A percentile compares a stretch with the other conserved stretches of the same genome.
These are phyloP conservation scores for Danaus chrysippus DNA, from an alignment of 2,888 invertebrate genomes.

Conservation along the genomic window DNA sequence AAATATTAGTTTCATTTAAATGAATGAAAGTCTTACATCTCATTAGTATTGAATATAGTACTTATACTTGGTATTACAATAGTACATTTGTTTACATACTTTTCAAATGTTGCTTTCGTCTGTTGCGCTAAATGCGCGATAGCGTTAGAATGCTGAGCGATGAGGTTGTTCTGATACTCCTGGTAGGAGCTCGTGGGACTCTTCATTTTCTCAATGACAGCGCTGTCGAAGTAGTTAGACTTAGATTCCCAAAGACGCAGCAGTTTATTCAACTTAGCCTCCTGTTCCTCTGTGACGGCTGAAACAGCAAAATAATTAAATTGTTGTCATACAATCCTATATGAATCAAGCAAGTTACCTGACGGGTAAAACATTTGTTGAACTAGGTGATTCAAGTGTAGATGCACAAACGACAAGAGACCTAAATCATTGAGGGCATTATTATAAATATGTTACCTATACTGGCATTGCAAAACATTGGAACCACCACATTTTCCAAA, in stretches of 20 bases:
- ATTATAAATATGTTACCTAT: conserved; percentile 82
- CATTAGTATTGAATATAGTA: too few relatives aligned
- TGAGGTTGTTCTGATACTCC: conserved; percentile 91
- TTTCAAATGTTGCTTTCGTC: conserved; percentile 91
- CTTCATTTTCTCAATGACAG: conserved; percentile 91
- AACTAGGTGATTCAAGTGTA: conserved; percentile 63
- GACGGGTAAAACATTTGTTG: conserved; percentile 67
- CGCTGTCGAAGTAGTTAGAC: conserved; percentile 90
- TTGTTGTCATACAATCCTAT: conserved; percentile 57
- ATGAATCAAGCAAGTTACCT: conserved; percentile 71
- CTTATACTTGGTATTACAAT: too few relatives aligned
- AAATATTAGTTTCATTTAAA: too few relatives aligned
- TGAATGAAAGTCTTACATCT: too few relatives aligned
- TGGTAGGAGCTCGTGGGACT: conserved; percentile 93
- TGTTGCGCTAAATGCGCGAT: conserved; percentile 87
- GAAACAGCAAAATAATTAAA: conserved; percentile 73
- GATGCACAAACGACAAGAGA: conserved; percentile 68
- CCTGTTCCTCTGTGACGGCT: conserved; percentile 92
- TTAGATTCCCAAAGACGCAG: conserved; percentile 98
- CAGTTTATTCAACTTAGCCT: conserved; percentile 94
- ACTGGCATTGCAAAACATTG: conserved; percentile 97
- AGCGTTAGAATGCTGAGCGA: conserved; percentile 88
- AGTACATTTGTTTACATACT: conserved; percentile 55
- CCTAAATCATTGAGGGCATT: conserved; percentile 73
- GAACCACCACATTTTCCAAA: conserved; percentile 96